Evolutionary conservation across 2,797 vertebrate genomes (phyloP), one percentile per base, ranked within the genome.

Genomic region (Chelon labrosus): DNA sequence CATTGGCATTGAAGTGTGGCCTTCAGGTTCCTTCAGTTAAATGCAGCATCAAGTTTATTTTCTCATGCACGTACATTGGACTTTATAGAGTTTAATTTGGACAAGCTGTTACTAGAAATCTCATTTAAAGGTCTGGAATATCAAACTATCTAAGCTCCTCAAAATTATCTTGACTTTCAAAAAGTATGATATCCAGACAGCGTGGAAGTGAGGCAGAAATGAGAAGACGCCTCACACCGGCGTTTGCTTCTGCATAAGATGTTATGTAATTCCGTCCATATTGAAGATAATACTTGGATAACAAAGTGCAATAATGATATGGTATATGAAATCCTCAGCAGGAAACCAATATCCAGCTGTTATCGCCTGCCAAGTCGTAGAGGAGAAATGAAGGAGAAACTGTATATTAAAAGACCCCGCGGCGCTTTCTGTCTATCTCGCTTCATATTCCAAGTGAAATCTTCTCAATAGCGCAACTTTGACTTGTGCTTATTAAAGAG

Each of bases 361-460:
- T 89, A 86, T 89, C 82, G 14, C 49, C 77, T 44, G 64, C 70
- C 77, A 77, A 75, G 76, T 65, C 3, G 42, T 61, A 27, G 79
- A 84, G 83, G 85, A 85, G 87, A 85, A 88, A 72, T 78, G 79
- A 84, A 86, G 85, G 82, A 77, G 85, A 87, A 86, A 73, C 49
- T 83, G 78, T 82, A 76, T 84, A 88, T 92, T 91, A 91, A 92
- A 90, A 88, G 79, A 81, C 66, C 87, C 86, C 2, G 72, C 52
- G 31, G 86, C 57, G 38, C 62, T 79, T 61, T 53, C 75, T 53
- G 74, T 80, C 84, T 10, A 9, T 70, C 70, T 77, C 65, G n/a
- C 75, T 87, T 83, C 69, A 80, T 75, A 85, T 85, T 87, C 81
- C 38, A 35, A 42, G 20, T 57, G 51, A 83, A 82, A 85, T 85